These are phyloP conservation scores for Sycobia sp. DNA, from an alignment of 1,140 invertebrate species.

Conservation along the genomic window DNA sequence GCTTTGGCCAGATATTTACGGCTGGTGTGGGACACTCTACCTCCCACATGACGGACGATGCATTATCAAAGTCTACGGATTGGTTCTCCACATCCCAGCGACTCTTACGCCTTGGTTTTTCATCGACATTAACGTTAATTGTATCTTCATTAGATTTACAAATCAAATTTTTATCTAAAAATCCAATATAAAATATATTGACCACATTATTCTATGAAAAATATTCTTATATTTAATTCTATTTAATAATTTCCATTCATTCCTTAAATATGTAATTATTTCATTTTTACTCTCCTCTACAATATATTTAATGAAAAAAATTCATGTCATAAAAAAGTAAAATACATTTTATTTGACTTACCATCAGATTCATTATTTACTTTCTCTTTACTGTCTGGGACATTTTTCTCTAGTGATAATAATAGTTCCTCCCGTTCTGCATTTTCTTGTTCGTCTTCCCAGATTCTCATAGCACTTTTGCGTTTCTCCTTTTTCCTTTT, in stretches of 20 bases:
- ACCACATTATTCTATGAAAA: no score
- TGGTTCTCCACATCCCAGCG: constrained; percentile 51
- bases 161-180: no score
- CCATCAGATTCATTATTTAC: constrained; percentile 31
- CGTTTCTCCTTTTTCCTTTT: constrained; percentile 47
- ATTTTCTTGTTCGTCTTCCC: constrained; percentile 59
- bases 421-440: constrained; percentile 50
- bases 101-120: constrained; percentile 42
- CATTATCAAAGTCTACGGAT: constrained; percentile 43
- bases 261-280: no score
- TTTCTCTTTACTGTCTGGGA: constrained; percentile 22
- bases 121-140: neutral
- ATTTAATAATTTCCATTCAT: no score
- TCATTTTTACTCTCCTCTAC: no score
- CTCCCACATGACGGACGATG: constrained; percentile 53
- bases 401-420: constrained; percentile 16
- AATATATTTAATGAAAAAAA: no score
- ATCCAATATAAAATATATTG: no score
- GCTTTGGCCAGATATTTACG: constrained; percentile 47
- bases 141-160: neutral
- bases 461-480: constrained; percentile 51
- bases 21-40: constrained; percentile 46
- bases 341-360: constrained; percentile 10
- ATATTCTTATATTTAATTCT: no score
- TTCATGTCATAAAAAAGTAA: no score